Percentiles rank a stretch among this genome's conserved stretches.
Conservation (phyloP, 2,113 vertebrate species). For the Colaptes auratus region DNA sequence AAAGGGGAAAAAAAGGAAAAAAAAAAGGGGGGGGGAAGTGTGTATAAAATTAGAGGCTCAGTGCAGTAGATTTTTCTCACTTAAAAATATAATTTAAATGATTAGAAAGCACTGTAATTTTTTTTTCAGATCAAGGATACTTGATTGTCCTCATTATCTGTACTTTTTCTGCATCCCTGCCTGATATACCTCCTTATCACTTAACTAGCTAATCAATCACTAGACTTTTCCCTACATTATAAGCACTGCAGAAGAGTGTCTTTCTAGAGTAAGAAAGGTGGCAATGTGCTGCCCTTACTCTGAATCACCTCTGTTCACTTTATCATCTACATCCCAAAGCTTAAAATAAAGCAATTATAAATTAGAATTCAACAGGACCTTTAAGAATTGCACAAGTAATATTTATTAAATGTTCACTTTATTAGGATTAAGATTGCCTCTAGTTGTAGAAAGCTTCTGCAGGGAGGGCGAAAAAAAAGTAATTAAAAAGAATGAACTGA, state of each 20-base stretch:
- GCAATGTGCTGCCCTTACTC: not conserved
- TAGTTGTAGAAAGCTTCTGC: constrained; percentile 28
- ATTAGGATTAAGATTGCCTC: constrained; percentile 38
- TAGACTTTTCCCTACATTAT: constrained; percentile 28
- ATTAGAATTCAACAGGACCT: not conserved
- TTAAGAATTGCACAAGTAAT: not conserved
- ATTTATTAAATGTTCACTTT: constrained; percentile 51
- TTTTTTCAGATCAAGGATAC: constrained; percentile 65
- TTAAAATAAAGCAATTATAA: not conserved
- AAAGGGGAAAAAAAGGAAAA: too few relatives aligned
- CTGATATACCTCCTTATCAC: constrained; percentile 73
- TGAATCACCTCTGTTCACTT: constrained; percentile 4
- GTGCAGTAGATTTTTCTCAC: constrained; percentile 64
- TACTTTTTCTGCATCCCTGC: constrained; percentile 71
- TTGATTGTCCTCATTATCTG: constrained; percentile 74
- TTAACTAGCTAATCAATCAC: constrained; percentile 80
- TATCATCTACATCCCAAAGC: constrained; percentile 11
- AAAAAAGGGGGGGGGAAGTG: not conserved
- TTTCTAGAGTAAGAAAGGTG: constrained; percentile 15
- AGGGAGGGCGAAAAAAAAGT: not conserved
- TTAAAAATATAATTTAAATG: constrained; percentile 73
- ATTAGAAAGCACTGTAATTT: constrained; percentile 72
- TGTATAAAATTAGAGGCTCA: constrained; percentile 41
- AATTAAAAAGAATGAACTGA: constrained; percentile 50
- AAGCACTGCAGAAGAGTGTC: not conserved